Evolutionary conservation across 2,888 invertebrate genomes (phyloP).

Genomic region (Disparrhopalites patrizii): DNA sequence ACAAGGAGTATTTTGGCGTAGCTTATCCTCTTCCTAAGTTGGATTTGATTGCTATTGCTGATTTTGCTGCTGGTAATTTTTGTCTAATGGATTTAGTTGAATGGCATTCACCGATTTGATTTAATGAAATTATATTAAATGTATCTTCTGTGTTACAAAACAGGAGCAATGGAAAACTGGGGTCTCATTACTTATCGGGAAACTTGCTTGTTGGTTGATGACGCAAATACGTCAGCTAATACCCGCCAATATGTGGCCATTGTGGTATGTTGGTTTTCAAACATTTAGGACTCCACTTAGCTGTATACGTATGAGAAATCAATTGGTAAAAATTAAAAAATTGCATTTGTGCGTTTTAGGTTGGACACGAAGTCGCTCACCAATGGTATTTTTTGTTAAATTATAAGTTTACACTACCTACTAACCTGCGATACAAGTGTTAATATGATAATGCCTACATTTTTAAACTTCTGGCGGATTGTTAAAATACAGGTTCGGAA

Average conservation of each 20-base stretch:
- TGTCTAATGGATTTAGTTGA: too few species aligned
- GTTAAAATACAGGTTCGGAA: constrained; percentile 72
- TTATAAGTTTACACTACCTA: too few species aligned
- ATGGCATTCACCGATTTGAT: too few species aligned
- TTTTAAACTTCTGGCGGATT: too few species aligned
- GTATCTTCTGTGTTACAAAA: neutral
- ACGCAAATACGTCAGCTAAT: constrained; percentile 79
- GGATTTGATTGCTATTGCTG: constrained; percentile 92
- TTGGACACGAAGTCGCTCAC: constrained; percentile 58
- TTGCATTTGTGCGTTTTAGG: neutral
- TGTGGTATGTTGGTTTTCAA: constrained; percentile 70
- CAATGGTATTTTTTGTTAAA: constrained; percentile 54
- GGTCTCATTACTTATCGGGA: constrained; percentile 21
- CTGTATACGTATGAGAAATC: too few species aligned
- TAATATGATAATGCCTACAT: too few species aligned
- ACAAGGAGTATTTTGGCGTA: constrained; percentile 90
- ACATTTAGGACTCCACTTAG: too few species aligned
- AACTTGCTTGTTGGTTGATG: constrained; percentile 77
- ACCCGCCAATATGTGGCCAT: constrained; percentile 81
- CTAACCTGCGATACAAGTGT: too few species aligned
- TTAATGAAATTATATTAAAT: neutral
- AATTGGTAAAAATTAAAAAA: neutral
- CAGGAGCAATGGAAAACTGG: constrained; percentile 35
- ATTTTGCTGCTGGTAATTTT: constrained; percentile 74
- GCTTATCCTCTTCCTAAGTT: constrained; percentile 94